Base-by-base conservation (phyloP, 1,140 invertebrate species). In the Neelides sp. region DNA sequence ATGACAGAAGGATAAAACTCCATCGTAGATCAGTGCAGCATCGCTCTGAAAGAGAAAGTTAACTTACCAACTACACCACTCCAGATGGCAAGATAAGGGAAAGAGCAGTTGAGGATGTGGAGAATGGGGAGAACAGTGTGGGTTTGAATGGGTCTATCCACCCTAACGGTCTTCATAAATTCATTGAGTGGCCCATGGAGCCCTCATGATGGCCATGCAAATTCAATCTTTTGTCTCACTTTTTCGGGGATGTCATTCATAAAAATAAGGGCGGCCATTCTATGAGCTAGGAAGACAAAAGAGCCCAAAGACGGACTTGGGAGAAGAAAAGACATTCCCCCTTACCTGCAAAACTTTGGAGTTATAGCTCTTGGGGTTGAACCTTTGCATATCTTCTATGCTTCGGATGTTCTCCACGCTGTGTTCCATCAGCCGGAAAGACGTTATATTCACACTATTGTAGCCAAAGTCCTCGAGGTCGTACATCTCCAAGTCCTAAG, bases 401-500 rank as follows among this genome's bases (percentile, higher is more conserved):
- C 79, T 73, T 50, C 75, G 73, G 22, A 89, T 84, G 61, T 78
- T 77, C 34, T 77, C 73, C 45, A 84, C 78, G 22, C 81, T 81
- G 1, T 82, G 73, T 66, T 91, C 85, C 2, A 91, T 84, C 48
- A 93, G 69, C 44, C 88, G 73, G 69, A 86, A 93, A 4, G 86
- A 84, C 34, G 87, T 92, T 71, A 93, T 91, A 67, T 93, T 93
- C 12, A 92, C 88, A 48, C 80, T 81, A 68, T 92, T 92, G 71
- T 92, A 91, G 64, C 86, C 87, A 69, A 93, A 92, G 65, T 93
- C 87, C 69, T 92, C 87, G 48, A 93, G 68, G 68, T 92, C 86
- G 62, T 90, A 90, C 12, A 84, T 79, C 68, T 90, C 86, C 62
- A 90, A 78, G 68, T 92, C 84, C 85, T 88, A 67, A 5, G 28